phyloP scores from a whole-genome alignment of 2,797 vertebrate species.

The Bryconaethiops microstoma region DNA sequence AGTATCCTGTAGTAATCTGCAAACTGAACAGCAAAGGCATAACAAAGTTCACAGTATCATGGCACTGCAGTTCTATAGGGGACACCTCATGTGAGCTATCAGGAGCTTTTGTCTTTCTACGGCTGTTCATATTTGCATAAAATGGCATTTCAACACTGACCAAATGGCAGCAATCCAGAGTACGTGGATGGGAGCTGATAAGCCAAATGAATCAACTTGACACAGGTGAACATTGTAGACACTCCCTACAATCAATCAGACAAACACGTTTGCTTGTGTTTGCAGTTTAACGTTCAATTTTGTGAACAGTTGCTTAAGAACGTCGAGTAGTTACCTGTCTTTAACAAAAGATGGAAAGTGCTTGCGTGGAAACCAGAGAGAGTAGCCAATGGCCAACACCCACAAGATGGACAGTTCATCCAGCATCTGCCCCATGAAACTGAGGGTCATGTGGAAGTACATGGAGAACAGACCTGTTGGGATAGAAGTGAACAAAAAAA shows the following conservation, averaged over 20 bases:
- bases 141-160: background rate
- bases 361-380: conserved; percentile 87
- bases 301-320: background rate
- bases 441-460: conserved; percentile 97
- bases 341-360: conserved; percentile 85
- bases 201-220: background rate
- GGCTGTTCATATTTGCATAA: conserved; percentile 3
- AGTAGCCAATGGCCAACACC: conserved; percentile 83
- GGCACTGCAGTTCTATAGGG: background rate
- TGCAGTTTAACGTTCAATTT: background rate
- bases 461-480: conserved; percentile 86
- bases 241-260: background rate
- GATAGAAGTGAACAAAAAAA: background rate
- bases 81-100: background rate
- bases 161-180: background rate
- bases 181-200: background rate
- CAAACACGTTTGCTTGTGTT: background rate
- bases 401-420: conserved; percentile 95
- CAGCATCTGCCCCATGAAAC: conserved; percentile 91
- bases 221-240: background rate
- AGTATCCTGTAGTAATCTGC: background rate
- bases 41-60: background rate
- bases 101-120: background rate
- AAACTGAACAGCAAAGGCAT: background rate
- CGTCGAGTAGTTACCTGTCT: conserved; percentile 78